Percentiles rank a stretch among this genome's conserved stretches.
Conservation (phyloP, 1,140 invertebrate species). For the Cataglyphis hispanica region DNA sequence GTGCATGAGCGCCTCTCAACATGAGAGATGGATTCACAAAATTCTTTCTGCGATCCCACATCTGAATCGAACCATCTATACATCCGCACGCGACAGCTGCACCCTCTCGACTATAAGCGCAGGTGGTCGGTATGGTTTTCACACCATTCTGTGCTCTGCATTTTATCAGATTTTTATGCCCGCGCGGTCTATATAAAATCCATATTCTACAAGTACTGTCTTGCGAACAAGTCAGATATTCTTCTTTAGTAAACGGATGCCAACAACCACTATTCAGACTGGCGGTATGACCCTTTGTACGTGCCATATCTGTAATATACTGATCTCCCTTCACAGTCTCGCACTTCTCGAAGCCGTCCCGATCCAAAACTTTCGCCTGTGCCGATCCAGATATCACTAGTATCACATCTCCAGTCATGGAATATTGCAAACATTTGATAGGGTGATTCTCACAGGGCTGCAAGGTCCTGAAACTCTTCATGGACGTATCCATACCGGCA, state of each 20-base stretch:
- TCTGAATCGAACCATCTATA: constrained; percentile 98
- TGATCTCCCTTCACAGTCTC: constrained; percentile 96
- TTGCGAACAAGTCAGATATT: constrained; percentile 97
- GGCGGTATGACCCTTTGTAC: constrained; percentile 93
- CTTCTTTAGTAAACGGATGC: constrained; percentile 96
- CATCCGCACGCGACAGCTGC: constrained; percentile 96
- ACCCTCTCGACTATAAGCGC: constrained; percentile 95
- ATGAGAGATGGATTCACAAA: constrained; percentile 93
- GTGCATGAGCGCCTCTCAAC: constrained; percentile 93
- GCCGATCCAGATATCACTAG: constrained; percentile 96
- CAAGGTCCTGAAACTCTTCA: constrained; percentile 96
- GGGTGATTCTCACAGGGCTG: constrained; percentile 98
- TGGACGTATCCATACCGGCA: constrained; percentile 97
- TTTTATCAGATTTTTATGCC: constrained; percentile 96
- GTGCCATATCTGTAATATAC: constrained; percentile 72
- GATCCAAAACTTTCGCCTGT: constrained; percentile 97
- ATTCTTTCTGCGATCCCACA: constrained; percentile 97
- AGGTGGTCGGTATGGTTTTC: constrained; percentile 95
- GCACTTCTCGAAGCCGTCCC: constrained; percentile 98
- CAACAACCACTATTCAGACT: constrained; percentile 96
- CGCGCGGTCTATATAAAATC: constrained; percentile 92
- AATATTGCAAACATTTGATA: constrained; percentile 95
- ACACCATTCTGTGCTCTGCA: constrained; percentile 95
- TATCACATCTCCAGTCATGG: constrained; percentile 97
- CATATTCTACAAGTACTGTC: constrained; percentile 97